Conservation (phyloP, 2,113 vertebrate genomes). For the Balaenoptera acutorostrata region DNA sequence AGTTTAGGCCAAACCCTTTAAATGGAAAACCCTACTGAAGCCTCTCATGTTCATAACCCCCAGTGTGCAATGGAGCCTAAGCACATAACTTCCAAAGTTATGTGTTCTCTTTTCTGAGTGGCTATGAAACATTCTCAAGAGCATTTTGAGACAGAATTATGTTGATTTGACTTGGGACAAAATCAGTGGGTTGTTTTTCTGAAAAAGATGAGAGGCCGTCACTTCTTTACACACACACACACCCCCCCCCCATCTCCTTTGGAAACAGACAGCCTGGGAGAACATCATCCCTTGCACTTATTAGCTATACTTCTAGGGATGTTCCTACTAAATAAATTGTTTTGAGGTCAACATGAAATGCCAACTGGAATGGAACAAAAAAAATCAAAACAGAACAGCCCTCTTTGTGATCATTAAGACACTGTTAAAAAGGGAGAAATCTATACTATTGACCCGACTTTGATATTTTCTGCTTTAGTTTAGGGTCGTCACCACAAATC, state of each 20-base stretch:
- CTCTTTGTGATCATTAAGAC: slow-evolving; percentile 65
- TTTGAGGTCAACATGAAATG: slow-evolving; percentile 42
- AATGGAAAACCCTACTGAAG: background rate
- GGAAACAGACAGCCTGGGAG: background rate
- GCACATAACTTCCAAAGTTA: background rate
- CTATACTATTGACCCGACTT: slow-evolving; percentile 80
- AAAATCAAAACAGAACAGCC: slow-evolving; percentile 26
- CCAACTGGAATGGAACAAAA: slow-evolving; percentile 38
- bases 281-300: background rate
- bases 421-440: slow-evolving; percentile 76
- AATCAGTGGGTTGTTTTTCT: slow-evolving; percentile 49
- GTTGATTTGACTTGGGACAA: slow-evolving; percentile 49
- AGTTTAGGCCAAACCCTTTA: background rate
- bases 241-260: background rate
- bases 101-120: slow-evolving; percentile 34
- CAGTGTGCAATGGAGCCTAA: background rate
- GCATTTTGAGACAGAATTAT: slow-evolving; percentile 3
- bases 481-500: slow-evolving; percentile 67
- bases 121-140: background rate
- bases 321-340: slow-evolving; percentile 34
- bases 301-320: background rate
- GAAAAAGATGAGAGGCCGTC: slow-evolving; percentile 26
- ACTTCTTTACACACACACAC: background rate
- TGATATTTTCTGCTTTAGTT: slow-evolving; percentile 79
- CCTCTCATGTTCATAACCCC: background rate